Evolutionary conservation across 2,888 invertebrate genomes (phyloP), one percentile per base, ranked within the genome.

Genomic region (Nezara viridula): DNA sequence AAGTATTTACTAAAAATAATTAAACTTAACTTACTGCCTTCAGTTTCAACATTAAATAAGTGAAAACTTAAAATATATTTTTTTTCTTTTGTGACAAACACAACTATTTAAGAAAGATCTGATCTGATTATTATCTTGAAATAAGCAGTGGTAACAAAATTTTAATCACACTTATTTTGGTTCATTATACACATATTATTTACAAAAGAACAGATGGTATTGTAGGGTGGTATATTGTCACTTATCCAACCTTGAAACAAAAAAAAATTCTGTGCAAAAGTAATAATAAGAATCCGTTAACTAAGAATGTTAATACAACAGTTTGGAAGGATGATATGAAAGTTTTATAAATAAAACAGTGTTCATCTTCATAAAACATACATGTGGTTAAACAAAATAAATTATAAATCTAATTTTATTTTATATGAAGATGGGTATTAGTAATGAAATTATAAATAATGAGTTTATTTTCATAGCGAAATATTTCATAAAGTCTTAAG

Each of bases 11-110:
- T 10, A 7, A 27, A 60, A 32, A 60, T 3, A 60, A 60, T 60
- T 60, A 60, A 60, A 60, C 16, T 60, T 0, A 60, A 3, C 27
- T 16, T 60, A 60, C 60, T 60, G 27, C 3, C 27, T 27, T 60
- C 60, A 60, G 60, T 32, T 60, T 60, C 60, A 60, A 60, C 27
- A 60, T 60, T 60, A 60, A 60, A 60, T 60, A 60, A 60, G 60
- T 60, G 60, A 60, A 60, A 16, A 60, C 0, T 24, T n/a, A n/a
- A n/a, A n/a, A 10, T 9, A n/a, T 27, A 14, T 60, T 32, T 60
- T 60, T 27, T 5, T 60, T 32, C 14, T 60, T 27, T 60, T 4
- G n/a, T 27, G 6, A 55, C 3, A 55, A n/a, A 55, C 9, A n/a
- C n/a, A 55, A 32, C 27, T 32, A 32, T n/a, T 10, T 12, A 27